phyloP scores from a whole-genome alignment of 2,888 invertebrate species.

The Xanthia togata region DNA sequence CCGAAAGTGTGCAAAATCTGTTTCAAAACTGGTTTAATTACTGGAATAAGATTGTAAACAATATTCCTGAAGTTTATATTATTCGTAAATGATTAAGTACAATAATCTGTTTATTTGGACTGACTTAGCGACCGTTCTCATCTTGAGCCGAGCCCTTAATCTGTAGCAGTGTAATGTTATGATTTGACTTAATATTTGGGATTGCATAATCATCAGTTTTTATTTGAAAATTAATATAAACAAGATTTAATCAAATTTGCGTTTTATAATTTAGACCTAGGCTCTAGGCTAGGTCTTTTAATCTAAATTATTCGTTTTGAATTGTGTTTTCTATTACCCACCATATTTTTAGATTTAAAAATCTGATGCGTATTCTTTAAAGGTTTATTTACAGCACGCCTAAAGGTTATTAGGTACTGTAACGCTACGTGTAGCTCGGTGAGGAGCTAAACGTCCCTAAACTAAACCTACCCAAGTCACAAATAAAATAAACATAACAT shows the following conservation, averaged over 20 bases:
- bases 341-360: too few species aligned
- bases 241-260: not conserved
- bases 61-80: conserved; percentile 34
- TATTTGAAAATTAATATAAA: not conserved
- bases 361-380: too few species aligned
- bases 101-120: conserved; percentile 70
- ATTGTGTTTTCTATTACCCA: too few species aligned
- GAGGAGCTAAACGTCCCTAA: too few species aligned
- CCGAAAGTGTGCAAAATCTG: not conserved
- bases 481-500: too few species aligned
- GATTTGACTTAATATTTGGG: conserved; percentile 20
- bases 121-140: conserved; percentile 24
- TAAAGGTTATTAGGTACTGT: too few species aligned
- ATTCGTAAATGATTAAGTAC: conserved; percentile 62
- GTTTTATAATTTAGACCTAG: too few species aligned
- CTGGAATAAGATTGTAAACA: conserved; percentile 38
- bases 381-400: too few species aligned
- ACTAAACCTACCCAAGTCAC: too few species aligned
- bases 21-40: conserved; percentile 37
- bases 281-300: too few species aligned
- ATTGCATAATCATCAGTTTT: not conserved
- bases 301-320: too few species aligned
- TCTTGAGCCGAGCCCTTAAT: conserved; percentile 38
- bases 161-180: conserved; percentile 25
- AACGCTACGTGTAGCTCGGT: too few species aligned